Evolutionary conservation across 2,797 vertebrate species (phyloP), one percentile per base, ranked within the genome.

Genomic region (Lepus townsendii): DNA sequence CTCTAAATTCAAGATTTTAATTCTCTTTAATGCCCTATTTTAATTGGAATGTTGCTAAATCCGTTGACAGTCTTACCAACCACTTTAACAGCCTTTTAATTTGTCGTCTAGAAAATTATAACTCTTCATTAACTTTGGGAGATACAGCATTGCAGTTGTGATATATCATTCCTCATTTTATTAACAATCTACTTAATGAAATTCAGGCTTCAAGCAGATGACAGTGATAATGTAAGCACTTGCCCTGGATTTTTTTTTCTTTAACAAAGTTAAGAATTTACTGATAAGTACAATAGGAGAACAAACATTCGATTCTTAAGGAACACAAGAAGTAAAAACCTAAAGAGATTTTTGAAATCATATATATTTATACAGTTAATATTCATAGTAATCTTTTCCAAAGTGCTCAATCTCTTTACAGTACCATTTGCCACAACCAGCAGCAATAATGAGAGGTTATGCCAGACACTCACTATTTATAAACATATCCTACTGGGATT

Each of bases 121-220:
- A 98, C 97, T 98, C 98, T 97, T 98, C 98, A 98, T 98, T 98
- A 98, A 98, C 96, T 98, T 97, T 85, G 94, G 97, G 97, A 98
- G 98, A 98, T 96, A 96, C 63, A 91, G 97, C 79, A 97, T 98
- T 98, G 97, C 88, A 98, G 96, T 96, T 98, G 96, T 96, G 97
- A 98, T 98, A 93, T 93, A 98, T 97, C 97, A 97, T 97, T 97
- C 96, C 95, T 97, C 96, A 92, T 96, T 97, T 97, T 98, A 98
- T 98, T 98, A 98, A 98, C 88, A 97, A 97, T 72, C 96, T 97
- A 96, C 96, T 97, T 98, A 96, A 98, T 96, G 97, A 98, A 98
- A 97, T 97, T 97, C 97, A 94, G 95, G 97, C 97, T 98, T 95
- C 52, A 91, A 98, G 98, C 97, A 97, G 93, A 98, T 97, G 93